A percentile compares a stretch with the other conserved stretches of the same genome.
Evolutionary conservation across 2,888 invertebrate genomes (phyloP).

Genomic region (Pantelozetes paolii): DNA sequence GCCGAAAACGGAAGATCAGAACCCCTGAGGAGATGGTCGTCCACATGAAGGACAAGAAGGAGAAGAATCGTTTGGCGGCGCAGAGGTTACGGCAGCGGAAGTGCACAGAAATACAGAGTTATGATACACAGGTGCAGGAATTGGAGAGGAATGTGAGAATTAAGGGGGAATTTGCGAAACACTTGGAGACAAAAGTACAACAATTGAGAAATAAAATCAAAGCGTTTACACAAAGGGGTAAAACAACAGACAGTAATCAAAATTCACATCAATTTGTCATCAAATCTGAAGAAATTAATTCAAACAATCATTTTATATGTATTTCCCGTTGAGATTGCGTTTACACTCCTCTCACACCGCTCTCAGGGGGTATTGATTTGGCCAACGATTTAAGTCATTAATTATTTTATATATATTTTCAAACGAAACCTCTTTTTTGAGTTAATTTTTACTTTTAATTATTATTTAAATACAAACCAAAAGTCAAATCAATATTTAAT

Average conservation of each 20-base stretch:
- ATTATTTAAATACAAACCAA: too few species aligned
- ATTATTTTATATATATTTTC: background rate
- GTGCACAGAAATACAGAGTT: background rate
- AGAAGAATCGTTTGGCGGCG: slow-evolving; percentile 27
- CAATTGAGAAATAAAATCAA: slow-evolving; percentile 27
- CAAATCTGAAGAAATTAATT: background rate
- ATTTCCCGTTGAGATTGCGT: background rate
- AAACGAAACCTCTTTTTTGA: too few species aligned
- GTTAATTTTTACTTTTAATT: too few species aligned
- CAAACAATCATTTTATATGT: background rate
- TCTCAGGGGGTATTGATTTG: too few species aligned
- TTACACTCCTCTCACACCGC: too few species aligned
- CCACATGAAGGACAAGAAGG: slow-evolving; percentile 18
- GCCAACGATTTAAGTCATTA: too few species aligned
- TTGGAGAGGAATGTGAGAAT: background rate
- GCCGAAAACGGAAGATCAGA: slow-evolving; percentile 8
- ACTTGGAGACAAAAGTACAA: background rate
- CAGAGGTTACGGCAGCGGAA: slow-evolving; percentile 14
- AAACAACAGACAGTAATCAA: background rate
- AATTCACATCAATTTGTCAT: background rate
- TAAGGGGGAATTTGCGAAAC: background rate
- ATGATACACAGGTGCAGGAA: background rate
- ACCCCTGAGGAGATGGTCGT: background rate
- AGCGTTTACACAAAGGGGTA: background rate
- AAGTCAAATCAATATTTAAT: too few species aligned